Conservation (phyloP, 2,888 invertebrate species). For the Eupithecia centaureata region DNA sequence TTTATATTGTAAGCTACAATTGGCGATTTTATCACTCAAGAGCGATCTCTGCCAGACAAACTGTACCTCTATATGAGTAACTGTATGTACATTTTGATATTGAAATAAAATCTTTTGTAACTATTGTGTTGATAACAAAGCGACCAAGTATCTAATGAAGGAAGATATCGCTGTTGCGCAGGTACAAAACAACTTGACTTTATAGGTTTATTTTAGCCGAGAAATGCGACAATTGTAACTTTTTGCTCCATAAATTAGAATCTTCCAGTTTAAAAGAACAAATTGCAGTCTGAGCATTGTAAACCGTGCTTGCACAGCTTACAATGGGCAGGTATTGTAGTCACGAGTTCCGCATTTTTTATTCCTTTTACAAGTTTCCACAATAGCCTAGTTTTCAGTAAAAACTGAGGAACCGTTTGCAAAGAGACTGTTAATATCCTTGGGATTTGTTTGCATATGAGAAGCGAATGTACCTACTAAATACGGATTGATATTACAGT, state of each 20-base stretch:
- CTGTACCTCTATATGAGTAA: no score
- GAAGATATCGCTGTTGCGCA: no score
- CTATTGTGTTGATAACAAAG: no score
- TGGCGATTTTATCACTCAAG: no score
- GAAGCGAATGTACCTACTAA: no score
- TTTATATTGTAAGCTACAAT: no score
- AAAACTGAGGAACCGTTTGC: constrained; percentile 30
- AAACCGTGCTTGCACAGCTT: constrained; percentile 40
- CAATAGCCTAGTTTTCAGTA: constrained; percentile 40
- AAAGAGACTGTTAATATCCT: constrained; percentile 4
- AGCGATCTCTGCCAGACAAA: no score
- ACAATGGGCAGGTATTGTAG: constrained; percentile 49
- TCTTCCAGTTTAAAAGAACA: constrained; percentile 23
- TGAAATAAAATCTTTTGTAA: no score
- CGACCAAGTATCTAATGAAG: no score
- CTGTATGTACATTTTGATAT: no score
- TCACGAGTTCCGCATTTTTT: constrained; percentile 50
- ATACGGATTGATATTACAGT: no score
- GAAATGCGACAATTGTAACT: neutral
- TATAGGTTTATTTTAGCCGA: neutral
- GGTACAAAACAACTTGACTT: no score
- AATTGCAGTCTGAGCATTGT: constrained; percentile 27
- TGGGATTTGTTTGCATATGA: constrained; percentile 4
- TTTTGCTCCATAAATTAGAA: constrained; percentile 22
- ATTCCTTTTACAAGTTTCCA: constrained; percentile 45